A percentile compares a stretch with the other conserved stretches of the same genome.
Evolutionary conservation across 2,113 vertebrate species (phyloP).

Genomic region (Orycteropus afer): DNA sequence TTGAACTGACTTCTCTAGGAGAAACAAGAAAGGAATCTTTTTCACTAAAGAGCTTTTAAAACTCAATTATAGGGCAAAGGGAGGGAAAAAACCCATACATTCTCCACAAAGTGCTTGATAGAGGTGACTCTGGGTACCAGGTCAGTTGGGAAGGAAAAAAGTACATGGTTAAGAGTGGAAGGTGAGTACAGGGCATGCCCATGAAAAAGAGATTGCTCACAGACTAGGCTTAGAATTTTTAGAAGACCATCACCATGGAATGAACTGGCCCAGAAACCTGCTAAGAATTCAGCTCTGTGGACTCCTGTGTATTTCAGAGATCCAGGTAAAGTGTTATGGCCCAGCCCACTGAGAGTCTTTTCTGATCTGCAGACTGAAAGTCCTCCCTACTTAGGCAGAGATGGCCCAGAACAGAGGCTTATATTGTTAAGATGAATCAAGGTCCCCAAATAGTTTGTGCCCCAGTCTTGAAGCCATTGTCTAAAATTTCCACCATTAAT

Average conservation of each 20-base stretch:
- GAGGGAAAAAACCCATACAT: not conserved
- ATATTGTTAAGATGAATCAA: not conserved
- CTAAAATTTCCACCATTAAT: conserved; percentile 28
- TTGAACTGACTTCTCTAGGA: not conserved
- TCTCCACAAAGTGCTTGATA: not conserved
- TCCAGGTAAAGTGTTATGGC: conserved; percentile 12
- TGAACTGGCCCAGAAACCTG: not conserved
- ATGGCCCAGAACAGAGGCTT: not conserved
- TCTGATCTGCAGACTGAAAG: not conserved
- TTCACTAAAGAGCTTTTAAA: not conserved
- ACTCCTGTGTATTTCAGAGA: not conserved
- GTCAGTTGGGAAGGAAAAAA: not conserved
- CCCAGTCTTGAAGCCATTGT: not conserved
- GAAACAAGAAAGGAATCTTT: conserved; percentile 14
- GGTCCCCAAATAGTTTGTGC: conserved; percentile 12
- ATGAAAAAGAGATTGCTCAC: not conserved
- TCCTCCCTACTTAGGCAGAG: not conserved
- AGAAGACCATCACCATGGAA: not conserved
- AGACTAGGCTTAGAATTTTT: not conserved
- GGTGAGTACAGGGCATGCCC: not conserved
- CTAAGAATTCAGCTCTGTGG: not conserved
- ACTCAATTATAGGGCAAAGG: not conserved
- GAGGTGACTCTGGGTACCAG: not conserved
- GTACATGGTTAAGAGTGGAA: not conserved
- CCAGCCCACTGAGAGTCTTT: not conserved